Conservation (phyloP, 2,797 vertebrate species). For the Chiloscyllium punctatum region DNA sequence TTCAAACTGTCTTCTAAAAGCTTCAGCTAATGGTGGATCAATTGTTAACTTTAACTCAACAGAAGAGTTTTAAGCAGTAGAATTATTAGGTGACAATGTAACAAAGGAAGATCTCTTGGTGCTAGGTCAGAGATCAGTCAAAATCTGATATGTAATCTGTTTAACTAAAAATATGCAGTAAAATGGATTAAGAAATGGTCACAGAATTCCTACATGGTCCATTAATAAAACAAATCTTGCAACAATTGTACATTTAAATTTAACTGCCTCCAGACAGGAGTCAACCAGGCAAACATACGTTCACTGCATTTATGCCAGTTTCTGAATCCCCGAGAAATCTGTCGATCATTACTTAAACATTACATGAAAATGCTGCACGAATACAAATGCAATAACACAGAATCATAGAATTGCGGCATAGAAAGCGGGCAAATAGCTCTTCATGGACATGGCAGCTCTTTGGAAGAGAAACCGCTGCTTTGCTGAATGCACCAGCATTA, state of each 20-base stretch:
- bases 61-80: too few species aligned
- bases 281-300: background rate
- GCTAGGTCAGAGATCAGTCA: background rate
- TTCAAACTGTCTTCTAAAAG: background rate
- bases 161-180: background rate
- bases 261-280: background rate
- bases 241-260: background rate
- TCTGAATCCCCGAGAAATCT: background rate
- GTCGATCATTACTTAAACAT: background rate
- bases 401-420: background rate
- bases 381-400: background rate
- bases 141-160: background rate
- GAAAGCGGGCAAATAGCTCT: background rate
- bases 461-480: background rate
- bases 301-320: background rate
- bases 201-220: background rate
- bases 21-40: background rate
- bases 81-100: too few species aligned
- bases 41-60: background rate
- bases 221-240: background rate
- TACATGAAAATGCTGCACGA: background rate
- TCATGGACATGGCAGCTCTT: background rate
- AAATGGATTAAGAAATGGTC: background rate
- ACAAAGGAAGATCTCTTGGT: too few species aligned
- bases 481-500: too few species aligned